A percentile compares a stretch with the other conserved stretches of the same genome.
These are phyloP conservation scores for Steatornis caripensis DNA, from an alignment of 2,113 vertebrate species.

Conservation along the genomic window DNA sequence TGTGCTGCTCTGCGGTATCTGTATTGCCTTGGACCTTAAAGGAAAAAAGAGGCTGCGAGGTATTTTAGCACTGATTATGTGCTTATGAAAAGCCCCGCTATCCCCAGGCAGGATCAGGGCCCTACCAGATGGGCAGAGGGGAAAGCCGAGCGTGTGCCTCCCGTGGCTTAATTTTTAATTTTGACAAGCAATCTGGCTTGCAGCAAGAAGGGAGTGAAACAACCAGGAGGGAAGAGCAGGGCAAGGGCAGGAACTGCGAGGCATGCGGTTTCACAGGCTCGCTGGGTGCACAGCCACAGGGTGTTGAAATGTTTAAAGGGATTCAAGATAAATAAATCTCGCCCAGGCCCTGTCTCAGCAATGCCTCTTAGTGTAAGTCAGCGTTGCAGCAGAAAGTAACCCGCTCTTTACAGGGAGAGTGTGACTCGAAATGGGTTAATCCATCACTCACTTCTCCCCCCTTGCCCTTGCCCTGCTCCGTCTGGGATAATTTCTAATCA, in stretches of 20 bases:
- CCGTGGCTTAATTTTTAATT: background rate
- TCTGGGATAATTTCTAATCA: slow-evolving; percentile 37
- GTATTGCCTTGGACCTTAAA: background rate
- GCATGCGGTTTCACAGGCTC: slow-evolving; percentile 39
- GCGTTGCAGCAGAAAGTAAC: background rate
- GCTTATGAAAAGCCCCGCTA: background rate
- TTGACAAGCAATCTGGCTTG: background rate
- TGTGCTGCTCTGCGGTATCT: background rate
- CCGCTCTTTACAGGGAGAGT: background rate
- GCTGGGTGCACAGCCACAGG: slow-evolving; percentile 10
- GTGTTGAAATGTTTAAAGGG: slow-evolving; percentile 63
- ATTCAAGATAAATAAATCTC: slow-evolving; percentile 63
- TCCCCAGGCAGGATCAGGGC: background rate
- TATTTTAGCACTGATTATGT: background rate
- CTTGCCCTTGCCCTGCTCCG: background rate
- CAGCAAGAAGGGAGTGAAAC: background rate
- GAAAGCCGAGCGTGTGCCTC: background rate
- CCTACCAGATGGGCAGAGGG: background rate
- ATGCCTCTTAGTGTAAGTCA: background rate
- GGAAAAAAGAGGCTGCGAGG: background rate
- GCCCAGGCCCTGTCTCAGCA: background rate
- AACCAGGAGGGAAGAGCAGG: background rate
- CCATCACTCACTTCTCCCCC: slow-evolving; percentile 3
- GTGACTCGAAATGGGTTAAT: slow-evolving; percentile 4
- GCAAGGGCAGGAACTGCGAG: background rate